Percentiles rank a stretch among this genome's conserved stretches.
phyloP scores from a whole-genome alignment of 2,888 invertebrate genomes.

The Drosophila rellima region DNA sequence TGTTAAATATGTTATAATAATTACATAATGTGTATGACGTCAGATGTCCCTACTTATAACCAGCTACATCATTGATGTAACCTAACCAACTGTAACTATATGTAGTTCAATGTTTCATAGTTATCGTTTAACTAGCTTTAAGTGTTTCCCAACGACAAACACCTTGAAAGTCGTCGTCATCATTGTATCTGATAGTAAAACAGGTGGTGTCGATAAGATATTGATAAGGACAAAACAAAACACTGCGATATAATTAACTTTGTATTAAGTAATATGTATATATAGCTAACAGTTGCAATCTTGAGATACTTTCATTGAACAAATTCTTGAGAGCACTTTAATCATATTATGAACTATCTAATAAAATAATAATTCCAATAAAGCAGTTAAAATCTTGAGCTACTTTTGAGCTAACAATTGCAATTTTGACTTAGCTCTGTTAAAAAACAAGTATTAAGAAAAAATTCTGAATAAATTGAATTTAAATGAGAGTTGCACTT shows the following conservation, averaged over 20 bases:
- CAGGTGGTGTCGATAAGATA: constrained; percentile 55
- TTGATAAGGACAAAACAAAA: constrained; percentile 10
- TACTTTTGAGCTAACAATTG: too few relatives aligned
- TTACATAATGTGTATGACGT: background rate
- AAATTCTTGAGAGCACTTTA: background rate
- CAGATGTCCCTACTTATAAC: background rate
- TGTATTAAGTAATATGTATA: constrained; percentile 28
- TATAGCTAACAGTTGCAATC: constrained; percentile 2
- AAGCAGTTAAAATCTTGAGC: background rate
- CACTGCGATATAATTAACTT: constrained; percentile 7
- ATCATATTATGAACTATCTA: background rate
- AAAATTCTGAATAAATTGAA: too few relatives aligned
- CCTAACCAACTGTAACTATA: background rate
- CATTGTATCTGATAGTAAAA: constrained; percentile 35
- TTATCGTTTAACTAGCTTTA: constrained; percentile 16
- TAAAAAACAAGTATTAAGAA: too few relatives aligned
- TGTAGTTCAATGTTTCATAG: constrained; percentile 19
- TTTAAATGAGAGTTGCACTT: too few relatives aligned
- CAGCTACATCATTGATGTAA: too few relatives aligned
- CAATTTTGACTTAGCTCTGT: too few relatives aligned
- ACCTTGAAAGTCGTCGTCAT: constrained; percentile 34
- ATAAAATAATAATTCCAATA: background rate
- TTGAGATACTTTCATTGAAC: background rate
- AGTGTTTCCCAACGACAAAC: constrained; percentile 24
- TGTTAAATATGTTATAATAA: background rate